These are phyloP conservation scores for Nemoura dubitans DNA, from an alignment of 2,888 invertebrate genomes.

Conservation along the genomic window DNA sequence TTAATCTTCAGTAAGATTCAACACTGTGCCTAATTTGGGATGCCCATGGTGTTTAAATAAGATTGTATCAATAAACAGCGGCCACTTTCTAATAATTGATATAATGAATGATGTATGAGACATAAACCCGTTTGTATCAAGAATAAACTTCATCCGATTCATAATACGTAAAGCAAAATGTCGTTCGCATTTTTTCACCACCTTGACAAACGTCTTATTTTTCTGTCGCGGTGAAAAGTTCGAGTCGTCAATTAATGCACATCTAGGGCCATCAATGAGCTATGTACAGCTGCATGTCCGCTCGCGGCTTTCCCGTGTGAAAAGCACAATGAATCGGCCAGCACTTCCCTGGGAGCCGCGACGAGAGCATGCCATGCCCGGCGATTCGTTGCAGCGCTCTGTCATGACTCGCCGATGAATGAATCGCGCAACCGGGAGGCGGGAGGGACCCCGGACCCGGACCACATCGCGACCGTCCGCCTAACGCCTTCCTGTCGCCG, in stretches of 20 bases:
- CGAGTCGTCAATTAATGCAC: not conserved
- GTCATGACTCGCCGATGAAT: not conserved
- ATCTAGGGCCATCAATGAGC: not conserved
- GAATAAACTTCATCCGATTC: not conserved
- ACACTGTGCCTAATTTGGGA: not conserved
- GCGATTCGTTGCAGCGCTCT: not conserved
- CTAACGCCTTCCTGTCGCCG: not conserved
- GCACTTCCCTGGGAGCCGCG: not conserved
- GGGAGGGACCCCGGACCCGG: not conserved
- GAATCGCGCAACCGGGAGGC: no score
- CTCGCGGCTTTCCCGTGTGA: conserved; percentile 14
- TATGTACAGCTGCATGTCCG: no score
- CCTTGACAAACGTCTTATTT: not conserved
- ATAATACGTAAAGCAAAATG: not conserved
- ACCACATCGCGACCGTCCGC: not conserved
- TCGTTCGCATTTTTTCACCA: not conserved
- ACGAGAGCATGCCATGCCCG: not conserved
- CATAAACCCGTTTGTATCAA: not conserved
- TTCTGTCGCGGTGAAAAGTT: conserved; percentile 19
- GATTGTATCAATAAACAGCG: not conserved
- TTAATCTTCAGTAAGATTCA: no score
- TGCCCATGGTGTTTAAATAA: not conserved
- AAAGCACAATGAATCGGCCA: not conserved
- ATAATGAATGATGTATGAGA: not conserved
- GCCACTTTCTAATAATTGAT: not conserved